Conservation (phyloP, 2,888 invertebrate species). For the Meandrusa payeni region DNA sequence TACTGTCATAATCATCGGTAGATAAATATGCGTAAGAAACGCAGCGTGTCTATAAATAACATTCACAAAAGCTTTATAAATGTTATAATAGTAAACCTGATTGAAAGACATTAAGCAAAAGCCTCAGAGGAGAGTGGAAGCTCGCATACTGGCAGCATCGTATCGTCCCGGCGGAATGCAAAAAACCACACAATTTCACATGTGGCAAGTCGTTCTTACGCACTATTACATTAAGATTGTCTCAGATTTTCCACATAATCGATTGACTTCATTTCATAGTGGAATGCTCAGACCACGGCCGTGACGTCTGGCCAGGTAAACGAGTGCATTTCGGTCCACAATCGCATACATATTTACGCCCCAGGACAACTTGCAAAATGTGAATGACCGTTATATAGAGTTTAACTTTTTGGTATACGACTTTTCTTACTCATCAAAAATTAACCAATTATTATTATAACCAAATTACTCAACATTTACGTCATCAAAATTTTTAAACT, state of each 20-base stretch:
- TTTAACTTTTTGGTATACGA: no score
- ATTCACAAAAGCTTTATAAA: constrained; percentile 12
- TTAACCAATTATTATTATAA: no score
- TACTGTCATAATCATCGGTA: no score
- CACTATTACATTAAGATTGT: constrained; percentile 64
- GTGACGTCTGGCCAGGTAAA: constrained; percentile 54
- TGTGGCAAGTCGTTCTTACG: constrained; percentile 51
- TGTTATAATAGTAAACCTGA: constrained; percentile 19
- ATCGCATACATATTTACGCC: no score
- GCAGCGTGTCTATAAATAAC: constrained; percentile 8
- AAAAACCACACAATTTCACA: constrained; percentile 55
- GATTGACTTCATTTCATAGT: constrained; percentile 63
- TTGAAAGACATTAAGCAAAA: constrained; percentile 16
- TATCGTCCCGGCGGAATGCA: constrained; percentile 48
- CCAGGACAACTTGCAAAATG: no score
- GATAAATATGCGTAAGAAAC: no score
- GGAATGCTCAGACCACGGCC: constrained; percentile 45
- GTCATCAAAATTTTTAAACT: no score
- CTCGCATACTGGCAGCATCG: constrained; percentile 4
- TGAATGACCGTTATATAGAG: no score
- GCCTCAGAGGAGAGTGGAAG: constrained; percentile 12
- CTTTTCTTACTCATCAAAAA: no score
- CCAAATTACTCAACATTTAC: no score
- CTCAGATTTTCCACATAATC: constrained; percentile 75
- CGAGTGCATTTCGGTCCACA: constrained; percentile 66